Conservation (phyloP, 2,797 vertebrate species). For the Todus mexicanus region DNA sequence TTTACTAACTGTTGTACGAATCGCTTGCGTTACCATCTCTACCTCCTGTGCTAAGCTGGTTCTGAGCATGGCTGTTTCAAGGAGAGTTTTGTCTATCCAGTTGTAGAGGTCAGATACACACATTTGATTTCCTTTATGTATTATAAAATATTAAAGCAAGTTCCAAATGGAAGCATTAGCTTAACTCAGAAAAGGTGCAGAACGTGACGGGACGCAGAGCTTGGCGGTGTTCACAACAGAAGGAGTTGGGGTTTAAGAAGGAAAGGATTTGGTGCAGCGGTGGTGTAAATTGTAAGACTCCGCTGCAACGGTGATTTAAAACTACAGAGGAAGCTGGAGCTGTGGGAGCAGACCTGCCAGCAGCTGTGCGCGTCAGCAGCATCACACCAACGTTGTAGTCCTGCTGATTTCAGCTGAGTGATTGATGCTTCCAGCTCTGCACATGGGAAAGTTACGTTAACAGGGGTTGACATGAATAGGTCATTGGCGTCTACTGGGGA, state of each 20-base stretch:
- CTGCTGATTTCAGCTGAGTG: background rate
- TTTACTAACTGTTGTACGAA: background rate
- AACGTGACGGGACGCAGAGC: background rate
- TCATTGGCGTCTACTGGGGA: background rate
- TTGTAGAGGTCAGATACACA: background rate
- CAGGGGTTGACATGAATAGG: background rate
- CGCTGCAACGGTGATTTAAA: background rate
- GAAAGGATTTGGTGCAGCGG: background rate
- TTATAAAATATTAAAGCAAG: background rate
- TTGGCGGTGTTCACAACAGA: background rate
- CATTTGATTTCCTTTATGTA: background rate
- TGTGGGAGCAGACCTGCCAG: background rate
- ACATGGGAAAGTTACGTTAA: background rate
- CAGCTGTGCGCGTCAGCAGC: background rate
- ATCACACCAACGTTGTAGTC: background rate
- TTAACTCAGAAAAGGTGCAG: background rate
- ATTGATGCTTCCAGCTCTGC: conserved; percentile 1
- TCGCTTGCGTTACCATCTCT: background rate
- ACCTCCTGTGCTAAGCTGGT: background rate
- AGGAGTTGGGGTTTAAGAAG: background rate
- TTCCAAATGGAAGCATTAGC: conserved; percentile 1
- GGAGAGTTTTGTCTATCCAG: background rate
- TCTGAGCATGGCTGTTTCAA: background rate
- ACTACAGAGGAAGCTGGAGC: background rate
- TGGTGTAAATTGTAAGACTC: background rate